Base-by-base conservation (phyloP, 1,140 invertebrate species). In the Ips typographus region DNA sequence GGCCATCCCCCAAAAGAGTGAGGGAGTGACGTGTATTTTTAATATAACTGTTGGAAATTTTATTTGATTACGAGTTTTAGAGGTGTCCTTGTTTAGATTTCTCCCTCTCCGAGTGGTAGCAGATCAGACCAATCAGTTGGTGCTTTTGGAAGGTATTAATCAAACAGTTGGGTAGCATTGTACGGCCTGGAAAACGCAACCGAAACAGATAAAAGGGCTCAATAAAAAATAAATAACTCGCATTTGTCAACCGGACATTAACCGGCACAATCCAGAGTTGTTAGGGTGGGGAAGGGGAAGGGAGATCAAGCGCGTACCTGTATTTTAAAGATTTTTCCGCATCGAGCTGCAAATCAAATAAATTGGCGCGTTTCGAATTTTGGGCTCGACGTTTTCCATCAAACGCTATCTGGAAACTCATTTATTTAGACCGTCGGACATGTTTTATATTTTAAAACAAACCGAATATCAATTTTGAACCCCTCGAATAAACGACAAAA, bases 271-370 rank as follows among this genome's bases (percentile, higher is more conserved):
- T 61, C 41, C 22, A 22, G 22, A 22, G 22, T 22, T 22, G 22
- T 22, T 22, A 22, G 22, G 22, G 22, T 22, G 22, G 22, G 22
- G 22, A 22, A 22, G 22, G 22, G 22, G 22, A 22, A 22, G 39
- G 40, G 36, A 8, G 56, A 44, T n/a, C 56, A 43, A 38, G 53
- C 42, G 36, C 40, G 57, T 44, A 60, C 57, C 57, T 61, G 66
- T 53, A 68, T 68, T 22, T 22, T 68, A 68, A 68, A 68, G 66
- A 68, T 68, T 68, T 68, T 68, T 62, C 57, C 49, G 47, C 66
- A 68, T 55, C 43, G 47, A 51, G 49, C 58, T 44, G 57, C 59
- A 68, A 68, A 68, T 68, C 66, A 68, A 68, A 61, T 68, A 68
- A 68, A 68, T 68, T 68, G 66, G 66, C 59, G 59, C 53, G 57